Evolutionary conservation across 2,113 vertebrate species (phyloP).

Genomic region (Galeopterus variegatus): DNA sequence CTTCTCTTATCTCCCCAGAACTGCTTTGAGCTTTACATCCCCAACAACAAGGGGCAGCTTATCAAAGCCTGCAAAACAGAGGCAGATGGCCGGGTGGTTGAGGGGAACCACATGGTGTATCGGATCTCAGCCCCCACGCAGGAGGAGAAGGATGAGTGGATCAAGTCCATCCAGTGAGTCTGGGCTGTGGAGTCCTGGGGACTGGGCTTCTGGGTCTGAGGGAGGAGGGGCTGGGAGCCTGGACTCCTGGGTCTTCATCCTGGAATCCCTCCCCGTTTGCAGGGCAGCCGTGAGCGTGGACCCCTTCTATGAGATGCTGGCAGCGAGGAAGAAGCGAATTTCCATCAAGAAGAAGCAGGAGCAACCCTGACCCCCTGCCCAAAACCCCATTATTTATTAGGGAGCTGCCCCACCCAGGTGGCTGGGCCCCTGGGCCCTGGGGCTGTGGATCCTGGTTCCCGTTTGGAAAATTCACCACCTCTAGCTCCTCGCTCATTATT

Average conservation of each 20-base stretch:
- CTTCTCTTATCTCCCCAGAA: slow-evolving; percentile 87
- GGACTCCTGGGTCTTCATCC: background rate
- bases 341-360: slow-evolving; percentile 97
- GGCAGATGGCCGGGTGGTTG: slow-evolving; percentile 95
- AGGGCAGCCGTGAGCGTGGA: slow-evolving; percentile 96
- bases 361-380: slow-evolving; percentile 85
- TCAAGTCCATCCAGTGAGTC: slow-evolving; percentile 96
- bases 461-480: slow-evolving; percentile 66
- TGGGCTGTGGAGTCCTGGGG: background rate
- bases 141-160: slow-evolving; percentile 97
- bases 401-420: slow-evolving; percentile 77
- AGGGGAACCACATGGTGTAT: slow-evolving; percentile 97
- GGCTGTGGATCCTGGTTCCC: slow-evolving; percentile 66
- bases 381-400: slow-evolving; percentile 74
- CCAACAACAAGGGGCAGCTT: slow-evolving; percentile 96
- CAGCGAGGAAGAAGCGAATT: slow-evolving; percentile 96
- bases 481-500: slow-evolving; percentile 67
- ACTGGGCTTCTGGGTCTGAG: too few relatives aligned
- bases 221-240: background rate
- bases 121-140: slow-evolving; percentile 96
- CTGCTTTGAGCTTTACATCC: slow-evolving; percentile 97
- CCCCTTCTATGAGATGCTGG: slow-evolving; percentile 98
- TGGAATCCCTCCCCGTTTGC: background rate
- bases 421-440: slow-evolving; percentile 74
- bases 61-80: slow-evolving; percentile 97